Evolutionary conservation across 1,140 invertebrate genomes (phyloP).

Genomic region (Chironomus striatipennis): DNA sequence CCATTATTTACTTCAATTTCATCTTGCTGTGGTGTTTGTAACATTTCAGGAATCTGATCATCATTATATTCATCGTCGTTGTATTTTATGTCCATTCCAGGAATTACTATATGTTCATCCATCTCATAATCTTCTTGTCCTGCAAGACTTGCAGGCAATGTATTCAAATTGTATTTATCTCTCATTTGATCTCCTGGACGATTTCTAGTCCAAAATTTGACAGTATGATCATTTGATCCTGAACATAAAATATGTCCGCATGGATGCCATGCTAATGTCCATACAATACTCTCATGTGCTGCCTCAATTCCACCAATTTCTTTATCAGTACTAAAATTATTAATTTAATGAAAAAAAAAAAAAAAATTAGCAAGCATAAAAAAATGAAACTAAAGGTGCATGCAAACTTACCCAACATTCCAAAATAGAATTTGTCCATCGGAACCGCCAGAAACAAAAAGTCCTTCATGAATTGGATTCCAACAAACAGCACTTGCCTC

Average conservation of each 20-base stretch:
- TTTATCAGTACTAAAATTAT: conserved; percentile 72
- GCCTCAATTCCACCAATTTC: conserved; percentile 97
- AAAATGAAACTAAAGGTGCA: neutral
- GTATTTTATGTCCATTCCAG: conserved; percentile 80
- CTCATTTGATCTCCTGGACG: conserved; percentile 95
- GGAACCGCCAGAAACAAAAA: conserved; percentile 94
- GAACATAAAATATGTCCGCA: conserved; percentile 97
- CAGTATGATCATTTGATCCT: conserved; percentile 96
- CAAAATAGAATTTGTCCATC: conserved; percentile 98
- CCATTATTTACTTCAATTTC: conserved; percentile 34
- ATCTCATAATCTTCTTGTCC: conserved; percentile 64
- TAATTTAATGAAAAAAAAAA: conserved; percentile 19
- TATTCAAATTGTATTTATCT: conserved; percentile 96
- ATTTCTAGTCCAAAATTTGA: conserved; percentile 99
- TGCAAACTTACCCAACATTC: conserved; percentile 80
- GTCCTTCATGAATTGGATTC: conserved; percentile 94
- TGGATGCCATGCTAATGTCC: conserved; percentile 98
- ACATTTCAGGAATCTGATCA: conserved; percentile 39
- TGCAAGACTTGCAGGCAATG: conserved; percentile 64
- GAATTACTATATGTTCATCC: conserved; percentile 73
- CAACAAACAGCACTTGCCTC: conserved; percentile 95
- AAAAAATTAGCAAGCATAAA: conserved; percentile 25
- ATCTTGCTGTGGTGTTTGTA: conserved; percentile 25
- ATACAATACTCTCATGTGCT: conserved; percentile 98
- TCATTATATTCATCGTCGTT: conserved; percentile 70